phyloP scores from a whole-genome alignment of 2,113 vertebrate species.

The Maylandia zebra region DNA sequence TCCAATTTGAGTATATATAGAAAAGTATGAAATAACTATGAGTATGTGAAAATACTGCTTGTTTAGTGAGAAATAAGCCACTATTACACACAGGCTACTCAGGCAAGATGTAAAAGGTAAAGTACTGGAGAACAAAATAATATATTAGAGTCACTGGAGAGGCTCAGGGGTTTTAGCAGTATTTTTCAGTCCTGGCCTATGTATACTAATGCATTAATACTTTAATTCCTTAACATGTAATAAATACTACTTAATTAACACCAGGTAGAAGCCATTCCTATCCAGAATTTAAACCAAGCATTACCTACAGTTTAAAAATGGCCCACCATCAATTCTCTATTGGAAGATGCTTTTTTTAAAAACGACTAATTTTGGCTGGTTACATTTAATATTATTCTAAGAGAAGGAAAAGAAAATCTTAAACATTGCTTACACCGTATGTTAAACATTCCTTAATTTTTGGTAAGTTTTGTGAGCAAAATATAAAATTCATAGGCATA shows the following conservation, averaged over 20 bases:
- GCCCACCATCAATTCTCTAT: neutral
- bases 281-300: neutral
- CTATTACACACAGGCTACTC: neutral
- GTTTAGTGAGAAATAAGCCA: neutral
- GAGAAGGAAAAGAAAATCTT: neutral
- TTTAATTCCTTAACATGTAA: conserved; percentile 1
- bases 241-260: conserved; percentile 30
- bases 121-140: neutral
- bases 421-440: neutral
- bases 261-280: neutral
- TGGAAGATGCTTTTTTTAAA: neutral
- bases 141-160: neutral
- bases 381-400: neutral
- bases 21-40: neutral
- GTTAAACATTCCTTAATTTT: neutral
- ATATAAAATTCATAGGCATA: neutral
- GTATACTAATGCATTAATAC: neutral
- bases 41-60: neutral
- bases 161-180: neutral
- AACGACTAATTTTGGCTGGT: neutral
- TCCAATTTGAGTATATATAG: neutral
- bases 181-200: neutral
- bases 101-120: neutral
- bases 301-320: neutral
- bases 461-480: neutral